phyloP scores from a whole-genome alignment of 2,797 vertebrate genomes.

The Saxicola maurus region DNA sequence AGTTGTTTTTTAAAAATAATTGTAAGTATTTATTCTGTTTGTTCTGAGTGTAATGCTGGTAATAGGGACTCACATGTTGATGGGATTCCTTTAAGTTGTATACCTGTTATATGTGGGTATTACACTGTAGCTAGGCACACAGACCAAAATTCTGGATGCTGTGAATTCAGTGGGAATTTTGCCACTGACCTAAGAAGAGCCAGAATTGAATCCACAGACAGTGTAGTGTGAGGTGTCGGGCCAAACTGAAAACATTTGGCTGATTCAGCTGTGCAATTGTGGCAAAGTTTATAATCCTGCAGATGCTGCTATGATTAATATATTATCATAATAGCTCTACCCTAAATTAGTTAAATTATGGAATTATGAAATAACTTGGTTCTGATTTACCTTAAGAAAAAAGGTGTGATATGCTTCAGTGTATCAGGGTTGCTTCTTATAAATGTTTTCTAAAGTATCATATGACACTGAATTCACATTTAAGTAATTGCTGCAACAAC shows the following conservation, averaged over 20 bases:
- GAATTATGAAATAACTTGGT: not conserved
- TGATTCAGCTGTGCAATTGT: not conserved
- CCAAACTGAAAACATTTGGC: not conserved
- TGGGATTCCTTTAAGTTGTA: not conserved
- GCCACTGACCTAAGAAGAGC: not conserved
- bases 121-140: not conserved
- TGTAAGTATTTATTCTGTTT: not conserved
- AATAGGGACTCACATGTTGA: not conserved
- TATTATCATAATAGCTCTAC: not conserved
- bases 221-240: not conserved
- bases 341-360: not conserved
- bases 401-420: not conserved
- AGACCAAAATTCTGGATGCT: not conserved
- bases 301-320: not conserved
- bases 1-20: not conserved
- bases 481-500: not conserved
- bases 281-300: not conserved
- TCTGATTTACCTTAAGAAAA: not conserved
- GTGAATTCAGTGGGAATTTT: not conserved
- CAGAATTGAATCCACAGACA: not conserved
- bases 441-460: not conserved
- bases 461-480: not conserved
- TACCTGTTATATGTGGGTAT: not conserved
- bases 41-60: not conserved
- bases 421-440: not conserved